Conservation (phyloP, 2,113 vertebrate genomes). For the Pelobates fuscus region DNA sequence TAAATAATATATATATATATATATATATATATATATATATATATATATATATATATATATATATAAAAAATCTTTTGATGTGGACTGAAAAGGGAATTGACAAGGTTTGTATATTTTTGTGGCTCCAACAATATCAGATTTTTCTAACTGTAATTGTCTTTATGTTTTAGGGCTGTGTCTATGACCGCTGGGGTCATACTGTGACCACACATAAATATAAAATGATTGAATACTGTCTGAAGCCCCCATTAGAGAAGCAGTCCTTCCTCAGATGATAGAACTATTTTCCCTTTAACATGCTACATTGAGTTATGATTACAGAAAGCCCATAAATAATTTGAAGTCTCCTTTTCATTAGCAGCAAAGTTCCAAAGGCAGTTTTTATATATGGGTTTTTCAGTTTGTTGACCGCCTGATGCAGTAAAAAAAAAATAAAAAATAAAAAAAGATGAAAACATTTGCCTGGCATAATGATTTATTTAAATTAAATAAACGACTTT, state of each 20-base stretch:
- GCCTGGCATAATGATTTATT: too few relatives aligned
- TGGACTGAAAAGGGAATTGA: slow-evolving; percentile 70
- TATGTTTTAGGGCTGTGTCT: slow-evolving; percentile 78
- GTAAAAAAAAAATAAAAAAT: too few relatives aligned
- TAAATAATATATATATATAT: too few relatives aligned
- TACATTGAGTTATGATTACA: not conserved
- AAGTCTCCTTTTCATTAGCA: not conserved
- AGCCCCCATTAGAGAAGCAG: not conserved
- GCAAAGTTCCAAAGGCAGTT: not conserved
- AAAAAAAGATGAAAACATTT: too few relatives aligned
- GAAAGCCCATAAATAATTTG: not conserved
- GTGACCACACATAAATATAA: not conserved
- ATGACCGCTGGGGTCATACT: slow-evolving; percentile 72
- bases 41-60: slow-evolving; percentile 46
- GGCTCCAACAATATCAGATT: too few relatives aligned
- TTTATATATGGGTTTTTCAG: not conserved
- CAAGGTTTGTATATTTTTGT: slow-evolving; percentile 54
- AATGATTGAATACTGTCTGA: slow-evolving; percentile 16
- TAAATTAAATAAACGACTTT: too few relatives aligned
- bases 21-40: too few relatives aligned
- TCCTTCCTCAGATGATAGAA: not conserved
- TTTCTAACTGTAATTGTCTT: slow-evolving; percentile 44
- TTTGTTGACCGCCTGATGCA: not conserved
- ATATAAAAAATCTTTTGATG: slow-evolving; percentile 68
- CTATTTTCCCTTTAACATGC: not conserved